Base-by-base conservation (phyloP, 2,888 invertebrate genomes). In the Euplagia quadripunctaria region DNA sequence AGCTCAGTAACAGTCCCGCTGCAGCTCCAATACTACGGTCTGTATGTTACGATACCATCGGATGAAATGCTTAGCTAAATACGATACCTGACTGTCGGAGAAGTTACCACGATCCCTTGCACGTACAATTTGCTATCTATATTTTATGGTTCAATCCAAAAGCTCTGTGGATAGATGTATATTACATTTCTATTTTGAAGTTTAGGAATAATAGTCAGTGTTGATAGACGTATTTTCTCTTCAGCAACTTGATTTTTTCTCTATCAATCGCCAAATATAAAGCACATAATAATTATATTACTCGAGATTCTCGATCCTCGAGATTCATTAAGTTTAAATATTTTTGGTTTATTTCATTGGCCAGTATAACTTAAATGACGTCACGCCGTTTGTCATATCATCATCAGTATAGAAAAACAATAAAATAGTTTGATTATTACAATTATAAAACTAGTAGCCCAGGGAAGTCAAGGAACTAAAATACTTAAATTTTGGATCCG, bases 41-140 rank as follows among this genome's bases (percentile, higher is more conserved):
- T 72, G 55, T 74, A 80, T 79, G 67, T 77, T 61, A 55, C 71
- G 72, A 77, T 64, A 73, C 72, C 61, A 70, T 66, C 46, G 65
- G 70, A 79, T 79, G 73, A 71, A 76, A 77, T 80, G 77, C 77
- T 77, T 79, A 74, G 74, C 70, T 74, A 76, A 76, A 80, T 76
- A 76, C 64, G 51, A 64, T 43, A 67, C 67, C 66, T 49, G 74
- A 71, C 73, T 75, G 65, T 67, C 42, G 69, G 58, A 42, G 16
- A 49, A 49, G 43, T n/a, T 52, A 49, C 67, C 42, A 43, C 17
- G 16, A 46, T 58, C 46, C 58, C 31, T 20, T 58, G 55, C 64
- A 55, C 65, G 17, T 71, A 52, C 51, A 52, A 65, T 31, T 20
- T 55, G 20, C 16, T 70, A 17, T 31, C 61, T 61, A 61, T 61